These are phyloP conservation scores for Erpobdella octoculata DNA, from an alignment of 2,888 invertebrate species.

Conservation along the genomic window DNA sequence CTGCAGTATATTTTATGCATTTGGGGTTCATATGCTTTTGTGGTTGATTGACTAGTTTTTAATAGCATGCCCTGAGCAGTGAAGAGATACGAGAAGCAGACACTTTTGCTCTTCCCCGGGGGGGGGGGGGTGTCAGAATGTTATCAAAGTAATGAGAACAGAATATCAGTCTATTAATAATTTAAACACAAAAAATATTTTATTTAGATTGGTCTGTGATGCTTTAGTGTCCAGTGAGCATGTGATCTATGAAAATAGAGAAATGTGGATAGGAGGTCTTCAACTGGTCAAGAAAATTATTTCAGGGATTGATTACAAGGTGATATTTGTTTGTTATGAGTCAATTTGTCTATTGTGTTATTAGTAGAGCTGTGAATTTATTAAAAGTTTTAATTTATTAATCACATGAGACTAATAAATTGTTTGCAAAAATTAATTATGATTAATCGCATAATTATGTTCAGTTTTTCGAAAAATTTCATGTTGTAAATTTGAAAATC, in stretches of 20 bases:
- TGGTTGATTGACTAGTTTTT: no score
- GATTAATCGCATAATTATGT: no score
- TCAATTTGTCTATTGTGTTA: not conserved
- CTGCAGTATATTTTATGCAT: no score
- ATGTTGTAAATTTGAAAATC: no score
- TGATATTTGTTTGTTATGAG: conserved; percentile 32
- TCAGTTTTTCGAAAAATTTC: no score
- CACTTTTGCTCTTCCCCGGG: not conserved
- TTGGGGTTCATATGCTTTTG: no score
- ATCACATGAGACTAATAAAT: no score
- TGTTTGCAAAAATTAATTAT: no score
- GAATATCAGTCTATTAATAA: not conserved
- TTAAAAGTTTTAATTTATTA: not conserved
- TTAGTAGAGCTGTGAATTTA: not conserved
- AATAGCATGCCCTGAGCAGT: no score
- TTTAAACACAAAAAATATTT: not conserved
- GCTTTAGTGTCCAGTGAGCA: conserved; percentile 74
- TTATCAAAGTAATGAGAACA: not conserved
- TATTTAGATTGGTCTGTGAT: conserved; percentile 63
- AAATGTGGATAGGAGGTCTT: conserved; percentile 84
- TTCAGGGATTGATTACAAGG: conserved; percentile 88
- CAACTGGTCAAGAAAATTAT: conserved; percentile 74
- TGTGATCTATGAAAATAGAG: conserved; percentile 69
- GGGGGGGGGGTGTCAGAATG: not conserved
- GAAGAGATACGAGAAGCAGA: no score